Conservation (phyloP, 92 coral and sea anemone species). For the Bergia sp. region DNA sequence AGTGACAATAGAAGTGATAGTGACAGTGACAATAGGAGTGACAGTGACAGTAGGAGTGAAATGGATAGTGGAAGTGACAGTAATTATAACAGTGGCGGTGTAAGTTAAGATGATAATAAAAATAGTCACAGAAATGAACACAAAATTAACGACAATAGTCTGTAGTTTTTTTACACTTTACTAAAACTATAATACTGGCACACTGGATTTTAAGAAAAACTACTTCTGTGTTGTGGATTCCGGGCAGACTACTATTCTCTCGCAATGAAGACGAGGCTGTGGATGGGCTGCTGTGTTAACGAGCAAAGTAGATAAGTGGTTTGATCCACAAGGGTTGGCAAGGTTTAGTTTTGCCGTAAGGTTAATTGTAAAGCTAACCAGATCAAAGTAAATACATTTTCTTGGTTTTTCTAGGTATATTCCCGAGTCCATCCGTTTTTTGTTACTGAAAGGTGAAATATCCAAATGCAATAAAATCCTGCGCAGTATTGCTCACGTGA, state of each 20-base stretch:
- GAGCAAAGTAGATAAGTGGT: too few relatives aligned
- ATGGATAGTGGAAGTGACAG: too few relatives aligned
- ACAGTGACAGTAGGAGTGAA: too few relatives aligned
- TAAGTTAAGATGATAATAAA: background rate
- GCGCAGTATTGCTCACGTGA: slow-evolving; percentile 13
- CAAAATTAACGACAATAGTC: background rate
- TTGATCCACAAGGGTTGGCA: too few relatives aligned
- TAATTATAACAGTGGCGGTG: background rate
- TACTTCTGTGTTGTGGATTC: too few relatives aligned
- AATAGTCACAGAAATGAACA: background rate
- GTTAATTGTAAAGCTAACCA: background rate
- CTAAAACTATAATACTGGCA: background rate
- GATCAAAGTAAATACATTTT: background rate
- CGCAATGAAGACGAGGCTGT: too few relatives aligned
- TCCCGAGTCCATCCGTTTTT: slow-evolving; percentile 7
- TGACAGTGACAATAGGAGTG: too few relatives aligned
- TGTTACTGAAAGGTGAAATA: slow-evolving; percentile 20
- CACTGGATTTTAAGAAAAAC: too few relatives aligned
- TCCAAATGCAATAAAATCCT: slow-evolving; percentile 13
- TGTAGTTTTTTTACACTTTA: background rate
- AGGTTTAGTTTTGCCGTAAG: too few relatives aligned
- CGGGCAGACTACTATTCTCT: too few relatives aligned
- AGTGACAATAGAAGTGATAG: too few relatives aligned
- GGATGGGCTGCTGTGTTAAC: too few relatives aligned
- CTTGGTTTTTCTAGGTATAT: background rate